phyloP scores from a whole-genome alignment of 2,113 vertebrate genomes.

The Gracilinanus agilis region DNA sequence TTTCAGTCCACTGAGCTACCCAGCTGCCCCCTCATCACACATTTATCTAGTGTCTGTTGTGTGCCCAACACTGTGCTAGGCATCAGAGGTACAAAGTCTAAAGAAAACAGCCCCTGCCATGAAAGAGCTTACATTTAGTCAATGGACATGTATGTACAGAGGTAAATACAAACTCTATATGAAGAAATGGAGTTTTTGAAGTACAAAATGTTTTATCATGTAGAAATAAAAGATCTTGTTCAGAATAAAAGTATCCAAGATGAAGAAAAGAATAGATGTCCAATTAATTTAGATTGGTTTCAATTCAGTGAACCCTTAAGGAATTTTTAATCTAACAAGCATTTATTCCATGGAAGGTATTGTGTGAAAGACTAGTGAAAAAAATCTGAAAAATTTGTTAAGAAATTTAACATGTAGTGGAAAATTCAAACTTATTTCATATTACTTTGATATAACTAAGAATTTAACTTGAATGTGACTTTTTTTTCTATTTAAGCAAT shows the following conservation, averaged over 20 bases:
- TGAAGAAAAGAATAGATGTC: not conserved
- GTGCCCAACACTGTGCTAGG: no score
- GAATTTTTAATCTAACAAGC: not conserved
- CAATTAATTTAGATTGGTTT: not conserved
- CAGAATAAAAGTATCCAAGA: not conserved
- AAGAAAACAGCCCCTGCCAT: no score
- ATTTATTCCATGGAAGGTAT: conserved; percentile 44
- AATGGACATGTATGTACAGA: no score
- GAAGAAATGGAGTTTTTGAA: no score
- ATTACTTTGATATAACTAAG: conserved; percentile 30
- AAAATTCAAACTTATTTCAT: conserved; percentile 43
- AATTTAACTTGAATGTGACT: conserved; percentile 24
- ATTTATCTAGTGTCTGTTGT: no score
- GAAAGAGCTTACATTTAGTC: no score
- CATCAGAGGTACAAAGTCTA: no score
- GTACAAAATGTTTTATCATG: not conserved
- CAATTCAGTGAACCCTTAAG: not conserved
- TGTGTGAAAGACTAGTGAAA: not conserved
- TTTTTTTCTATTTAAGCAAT: conserved; percentile 31
- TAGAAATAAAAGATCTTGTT: not conserved
- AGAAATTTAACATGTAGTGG: conserved; percentile 32
- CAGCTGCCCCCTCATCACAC: no score
- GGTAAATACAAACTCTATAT: no score
- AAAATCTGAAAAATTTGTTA: conserved; percentile 13
- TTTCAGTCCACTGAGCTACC: no score